These are phyloP conservation scores for Alosa sapidissima DNA, from an alignment of 2,797 vertebrate species.

Conservation along the genomic window DNA sequence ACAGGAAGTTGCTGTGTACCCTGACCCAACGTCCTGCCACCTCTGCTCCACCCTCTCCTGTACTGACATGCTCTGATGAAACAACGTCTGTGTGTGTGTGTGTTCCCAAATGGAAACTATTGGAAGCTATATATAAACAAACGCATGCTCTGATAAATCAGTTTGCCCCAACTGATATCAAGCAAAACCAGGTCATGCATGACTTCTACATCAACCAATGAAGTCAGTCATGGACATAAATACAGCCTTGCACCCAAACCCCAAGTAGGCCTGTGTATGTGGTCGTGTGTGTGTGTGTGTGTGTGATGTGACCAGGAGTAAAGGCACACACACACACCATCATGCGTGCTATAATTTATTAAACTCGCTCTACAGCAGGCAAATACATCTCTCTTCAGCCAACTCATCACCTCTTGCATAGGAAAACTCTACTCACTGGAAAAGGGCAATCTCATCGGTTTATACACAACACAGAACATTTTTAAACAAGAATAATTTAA, in stretches of 20 bases:
- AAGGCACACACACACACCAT: neutral
- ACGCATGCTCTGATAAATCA: neutral
- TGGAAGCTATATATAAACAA: neutral
- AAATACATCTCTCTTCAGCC: no score
- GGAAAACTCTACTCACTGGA: neutral
- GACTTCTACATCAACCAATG: neutral
- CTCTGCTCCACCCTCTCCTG: neutral
- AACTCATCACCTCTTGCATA: neutral
- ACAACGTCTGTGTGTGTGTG: constrained; percentile 1
- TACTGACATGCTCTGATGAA: neutral
- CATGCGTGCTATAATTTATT: neutral
- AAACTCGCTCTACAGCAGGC: no score
- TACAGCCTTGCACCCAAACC: no score
- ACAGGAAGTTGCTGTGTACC: neutral
- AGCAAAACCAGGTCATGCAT: constrained; percentile 1
- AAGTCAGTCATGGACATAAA: no score
- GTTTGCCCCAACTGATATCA: neutral
- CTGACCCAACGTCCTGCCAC: neutral
- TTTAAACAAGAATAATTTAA: neutral
- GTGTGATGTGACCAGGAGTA: neutral
- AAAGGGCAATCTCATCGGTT: no score
- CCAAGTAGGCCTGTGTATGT: neutral
- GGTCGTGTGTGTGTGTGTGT: neutral
- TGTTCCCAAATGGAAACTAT: neutral
- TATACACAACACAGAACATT: neutral